Percentiles rank a stretch among this genome's conserved stretches.
Evolutionary conservation across 2,113 vertebrate genomes (phyloP).

Genomic region (Lanius ludovicianus): DNA sequence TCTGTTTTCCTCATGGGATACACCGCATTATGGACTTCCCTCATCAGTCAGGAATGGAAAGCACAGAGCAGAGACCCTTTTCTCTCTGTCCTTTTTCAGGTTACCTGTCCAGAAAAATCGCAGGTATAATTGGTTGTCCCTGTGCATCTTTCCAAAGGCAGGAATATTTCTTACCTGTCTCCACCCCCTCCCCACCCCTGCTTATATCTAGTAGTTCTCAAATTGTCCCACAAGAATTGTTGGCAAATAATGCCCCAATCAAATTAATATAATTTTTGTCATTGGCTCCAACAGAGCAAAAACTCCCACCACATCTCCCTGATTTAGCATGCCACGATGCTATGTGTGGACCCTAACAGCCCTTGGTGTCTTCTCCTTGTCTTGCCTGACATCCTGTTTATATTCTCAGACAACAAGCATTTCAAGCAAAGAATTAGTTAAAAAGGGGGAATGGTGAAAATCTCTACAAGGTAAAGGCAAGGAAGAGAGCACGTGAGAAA

Average conservation of each 20-base stretch:
- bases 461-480: not conserved
- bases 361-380: not conserved
- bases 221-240: not conserved
- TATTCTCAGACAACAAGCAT: not conserved
- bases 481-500: not conserved
- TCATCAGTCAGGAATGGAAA: not conserved
- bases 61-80: not conserved
- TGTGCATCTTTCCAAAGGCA: not conserved
- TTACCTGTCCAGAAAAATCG: not conserved
- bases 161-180: not conserved
- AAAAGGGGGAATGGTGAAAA: not conserved
- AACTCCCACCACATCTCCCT: not conserved
- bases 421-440: not conserved
- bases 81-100: not conserved
- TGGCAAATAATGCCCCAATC: not conserved
- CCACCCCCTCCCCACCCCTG: accelerated
- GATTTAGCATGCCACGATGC: not conserved
- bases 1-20: not conserved
- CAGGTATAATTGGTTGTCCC: not conserved
- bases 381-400: not conserved
- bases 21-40: not conserved
- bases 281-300: not conserved
- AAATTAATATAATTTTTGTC: not conserved
- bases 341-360: not conserved
- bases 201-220: not conserved